Conservation (phyloP, 2,113 vertebrate genomes). For the Ammodramus savannarum region DNA sequence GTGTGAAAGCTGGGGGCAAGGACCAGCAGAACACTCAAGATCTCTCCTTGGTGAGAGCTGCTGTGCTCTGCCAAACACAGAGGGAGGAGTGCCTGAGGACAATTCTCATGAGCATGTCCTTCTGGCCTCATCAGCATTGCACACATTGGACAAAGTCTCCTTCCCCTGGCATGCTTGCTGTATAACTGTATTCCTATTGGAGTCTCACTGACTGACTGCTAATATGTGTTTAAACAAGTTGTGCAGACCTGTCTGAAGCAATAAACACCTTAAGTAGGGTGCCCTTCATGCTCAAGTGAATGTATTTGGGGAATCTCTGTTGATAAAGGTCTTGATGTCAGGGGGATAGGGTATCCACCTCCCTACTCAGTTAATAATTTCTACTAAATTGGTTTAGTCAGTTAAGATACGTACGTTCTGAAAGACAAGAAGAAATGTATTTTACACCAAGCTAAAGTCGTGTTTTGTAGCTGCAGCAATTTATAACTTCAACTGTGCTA, state of each 20-base stretch:
- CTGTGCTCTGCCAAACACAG: neutral
- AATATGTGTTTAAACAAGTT: neutral
- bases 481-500: neutral
- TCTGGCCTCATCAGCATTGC: neutral
- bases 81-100: neutral
- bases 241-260: neutral
- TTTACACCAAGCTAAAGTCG: neutral
- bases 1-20: neutral
- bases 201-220: neutral
- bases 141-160: neutral
- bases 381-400: neutral
- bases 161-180: neutral
- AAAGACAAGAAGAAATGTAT: neutral
- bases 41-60: neutral
- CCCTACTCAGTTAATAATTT: neutral
- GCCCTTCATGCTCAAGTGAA: neutral
- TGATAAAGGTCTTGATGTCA: neutral
- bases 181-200: accelerated
- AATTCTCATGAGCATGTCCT: neutral
- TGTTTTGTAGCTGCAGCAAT: neutral
- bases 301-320: neutral
- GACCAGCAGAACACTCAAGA: neutral
- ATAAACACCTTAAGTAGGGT: accelerated
- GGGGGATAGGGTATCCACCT: neutral
- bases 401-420: neutral